Percentiles rank a stretch among this genome's conserved stretches.
Evolutionary conservation across 1,140 invertebrate genomes (phyloP).

Genomic region (Hycleus phaleratus): DNA sequence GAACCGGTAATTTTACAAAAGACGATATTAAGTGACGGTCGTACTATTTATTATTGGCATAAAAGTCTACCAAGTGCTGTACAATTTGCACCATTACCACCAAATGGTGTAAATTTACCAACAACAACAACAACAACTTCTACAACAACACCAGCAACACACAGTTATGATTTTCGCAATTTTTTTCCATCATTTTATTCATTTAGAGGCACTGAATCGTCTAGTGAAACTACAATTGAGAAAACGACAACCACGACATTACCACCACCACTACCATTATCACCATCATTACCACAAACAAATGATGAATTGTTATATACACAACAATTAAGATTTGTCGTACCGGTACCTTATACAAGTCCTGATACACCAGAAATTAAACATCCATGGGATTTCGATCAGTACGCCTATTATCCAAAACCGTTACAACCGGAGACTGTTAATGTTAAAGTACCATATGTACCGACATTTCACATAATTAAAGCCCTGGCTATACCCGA

Average conservation of each 20-base stretch:
- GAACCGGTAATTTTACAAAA: conserved; percentile 34
- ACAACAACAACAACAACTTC: neutral
- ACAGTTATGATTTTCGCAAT: conserved; percentile 18
- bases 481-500: conserved; percentile 30
- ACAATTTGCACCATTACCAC: neutral
- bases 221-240: conserved; percentile 1
- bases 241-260: conserved; percentile 8
- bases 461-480: conserved; percentile 33
- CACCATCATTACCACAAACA: conserved; percentile 8
- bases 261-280: conserved; percentile 19
- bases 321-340: conserved; percentile 34
- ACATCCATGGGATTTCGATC: conserved; percentile 28
- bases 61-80: conserved; percentile 26
- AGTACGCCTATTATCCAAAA: conserved; percentile 30
- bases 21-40: conserved; percentile 30
- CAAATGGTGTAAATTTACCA: neutral
- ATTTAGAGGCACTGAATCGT: conserved; percentile 6
- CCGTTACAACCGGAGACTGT: conserved; percentile 20
- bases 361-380: conserved; percentile 14
- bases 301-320: conserved; percentile 14
- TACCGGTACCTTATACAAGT: conserved; percentile 30
- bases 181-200: conserved; percentile 24
- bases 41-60: conserved; percentile 32
- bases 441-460: conserved; percentile 27
- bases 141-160: conserved; percentile 5